A percentile compares a stretch with the other conserved stretches of the same genome.
phyloP scores from a whole-genome alignment of 2,113 vertebrate species.

The Emydura subglobosa region DNA sequence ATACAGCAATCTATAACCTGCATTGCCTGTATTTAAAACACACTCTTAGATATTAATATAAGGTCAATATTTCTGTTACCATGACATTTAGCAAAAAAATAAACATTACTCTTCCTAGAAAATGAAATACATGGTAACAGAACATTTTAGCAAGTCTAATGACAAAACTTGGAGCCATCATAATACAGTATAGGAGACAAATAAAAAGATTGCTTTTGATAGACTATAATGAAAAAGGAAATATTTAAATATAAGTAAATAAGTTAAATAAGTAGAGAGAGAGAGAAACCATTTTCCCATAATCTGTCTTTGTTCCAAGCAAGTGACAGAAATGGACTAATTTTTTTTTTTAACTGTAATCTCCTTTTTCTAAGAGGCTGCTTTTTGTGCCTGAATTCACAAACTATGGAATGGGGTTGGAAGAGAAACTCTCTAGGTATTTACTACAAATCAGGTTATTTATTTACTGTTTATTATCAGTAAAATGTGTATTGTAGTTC shows the following conservation, averaged over 20 bases:
- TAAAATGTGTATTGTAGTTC: not conserved
- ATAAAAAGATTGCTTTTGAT: slow-evolving; percentile 27
- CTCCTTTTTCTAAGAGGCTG: not conserved
- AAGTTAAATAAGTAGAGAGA: no score
- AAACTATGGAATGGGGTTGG: not conserved
- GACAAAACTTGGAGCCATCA: not conserved
- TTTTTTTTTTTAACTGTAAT: slow-evolving; percentile 16
- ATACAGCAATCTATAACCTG: slow-evolving; percentile 46
- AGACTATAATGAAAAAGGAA: slow-evolving; percentile 10
- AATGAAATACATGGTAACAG: slow-evolving; percentile 51
- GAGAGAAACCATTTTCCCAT: not conserved
- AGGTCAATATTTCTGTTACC: slow-evolving; percentile 71
- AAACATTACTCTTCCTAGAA: slow-evolving; percentile 52
- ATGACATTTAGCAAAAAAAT: slow-evolving; percentile 67
- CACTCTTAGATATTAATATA: slow-evolving; percentile 34
- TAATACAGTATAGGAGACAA: not conserved
- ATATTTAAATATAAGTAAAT: not conserved
- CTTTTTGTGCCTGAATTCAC: not conserved
- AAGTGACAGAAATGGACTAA: not conserved
- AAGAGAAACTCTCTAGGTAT: not conserved
- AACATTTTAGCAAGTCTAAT: slow-evolving; percentile 68
- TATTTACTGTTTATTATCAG: not conserved
- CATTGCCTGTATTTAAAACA: slow-evolving; percentile 56
- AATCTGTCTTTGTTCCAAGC: not conserved
- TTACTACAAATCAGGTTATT: slow-evolving; percentile 14